Evolutionary conservation across 2,888 invertebrate species (phyloP).

Genomic region (Monoplex corrugatus): DNA sequence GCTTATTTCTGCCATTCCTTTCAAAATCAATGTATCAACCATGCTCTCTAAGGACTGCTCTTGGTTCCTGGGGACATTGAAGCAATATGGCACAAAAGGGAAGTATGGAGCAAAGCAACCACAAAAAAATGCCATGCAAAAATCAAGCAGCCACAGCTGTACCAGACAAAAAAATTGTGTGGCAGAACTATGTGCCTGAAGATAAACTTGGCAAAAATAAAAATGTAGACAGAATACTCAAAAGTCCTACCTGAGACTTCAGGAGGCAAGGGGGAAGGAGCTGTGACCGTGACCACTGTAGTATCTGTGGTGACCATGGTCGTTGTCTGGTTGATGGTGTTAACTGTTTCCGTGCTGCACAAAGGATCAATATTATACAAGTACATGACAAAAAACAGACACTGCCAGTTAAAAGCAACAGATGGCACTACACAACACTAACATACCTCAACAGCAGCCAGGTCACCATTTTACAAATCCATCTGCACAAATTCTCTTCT

Average conservation of each 20-base stretch:
- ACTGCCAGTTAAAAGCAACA: neutral
- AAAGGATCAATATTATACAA: neutral
- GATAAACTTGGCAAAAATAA: neutral
- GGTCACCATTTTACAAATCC: neutral
- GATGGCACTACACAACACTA: neutral
- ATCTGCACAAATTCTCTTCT: neutral
- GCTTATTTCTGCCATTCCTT: no score
- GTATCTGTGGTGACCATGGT: conserved; percentile 46
- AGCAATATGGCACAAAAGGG: neutral
- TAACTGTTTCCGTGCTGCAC: neutral
- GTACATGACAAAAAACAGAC: neutral
- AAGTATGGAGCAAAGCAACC: neutral
- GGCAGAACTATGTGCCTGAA: neutral
- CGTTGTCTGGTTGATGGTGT: conserved; percentile 34
- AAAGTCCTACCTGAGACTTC: conserved; percentile 31
- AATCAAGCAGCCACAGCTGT: neutral
- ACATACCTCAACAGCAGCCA: conserved; percentile 9
- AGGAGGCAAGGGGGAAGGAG: conserved; percentile 38
- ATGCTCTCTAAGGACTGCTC: no score
- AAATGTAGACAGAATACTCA: neutral
- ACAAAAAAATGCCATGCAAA: conserved; percentile 19
- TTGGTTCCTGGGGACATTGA: neutral
- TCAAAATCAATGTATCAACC: no score
- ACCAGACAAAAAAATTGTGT: neutral
- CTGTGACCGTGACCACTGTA: conserved; percentile 36